Evolutionary conservation across 2,888 invertebrate species (phyloP).

Genomic region (Lepetodrilus schrolli): DNA sequence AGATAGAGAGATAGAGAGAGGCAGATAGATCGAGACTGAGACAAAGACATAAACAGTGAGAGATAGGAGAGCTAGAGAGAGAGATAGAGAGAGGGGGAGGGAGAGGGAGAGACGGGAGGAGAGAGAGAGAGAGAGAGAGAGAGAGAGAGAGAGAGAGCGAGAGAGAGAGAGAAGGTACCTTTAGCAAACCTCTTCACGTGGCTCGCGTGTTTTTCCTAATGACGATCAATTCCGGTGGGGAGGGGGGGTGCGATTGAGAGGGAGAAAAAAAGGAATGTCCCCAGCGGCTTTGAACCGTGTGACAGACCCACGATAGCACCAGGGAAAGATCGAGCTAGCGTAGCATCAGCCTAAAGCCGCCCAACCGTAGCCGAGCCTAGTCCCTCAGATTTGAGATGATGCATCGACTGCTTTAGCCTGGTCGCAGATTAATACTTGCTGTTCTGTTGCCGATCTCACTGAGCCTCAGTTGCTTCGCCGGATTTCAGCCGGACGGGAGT

Average conservation of each 20-base stretch:
- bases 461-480: too few species aligned
- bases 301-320: neutral
- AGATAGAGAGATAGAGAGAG: too few species aligned
- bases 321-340: neutral
- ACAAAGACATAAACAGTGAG: too few species aligned
- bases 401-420: too few species aligned
- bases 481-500: too few species aligned
- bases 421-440: too few species aligned
- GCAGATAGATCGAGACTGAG: too few species aligned
- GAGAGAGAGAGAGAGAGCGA: neutral
- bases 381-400: neutral
- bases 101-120: too few species aligned
- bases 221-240: conserved; percentile 5
- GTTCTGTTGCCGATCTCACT: too few species aligned
- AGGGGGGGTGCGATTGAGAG: too few species aligned
- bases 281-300: neutral
- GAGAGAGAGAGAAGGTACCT: neutral
- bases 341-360: neutral
- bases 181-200: neutral
- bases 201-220: conserved; percentile 1
- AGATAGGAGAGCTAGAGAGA: too few species aligned
- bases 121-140: neutral
- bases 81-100: too few species aligned
- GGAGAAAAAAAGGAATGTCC: neutral
- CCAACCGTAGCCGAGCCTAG: neutral